A percentile compares a stretch with the other conserved stretches of the same genome.
These are phyloP conservation scores for Nerophis lumbriciformis DNA, from an alignment of 2,113 vertebrate species.

Conservation along the genomic window DNA sequence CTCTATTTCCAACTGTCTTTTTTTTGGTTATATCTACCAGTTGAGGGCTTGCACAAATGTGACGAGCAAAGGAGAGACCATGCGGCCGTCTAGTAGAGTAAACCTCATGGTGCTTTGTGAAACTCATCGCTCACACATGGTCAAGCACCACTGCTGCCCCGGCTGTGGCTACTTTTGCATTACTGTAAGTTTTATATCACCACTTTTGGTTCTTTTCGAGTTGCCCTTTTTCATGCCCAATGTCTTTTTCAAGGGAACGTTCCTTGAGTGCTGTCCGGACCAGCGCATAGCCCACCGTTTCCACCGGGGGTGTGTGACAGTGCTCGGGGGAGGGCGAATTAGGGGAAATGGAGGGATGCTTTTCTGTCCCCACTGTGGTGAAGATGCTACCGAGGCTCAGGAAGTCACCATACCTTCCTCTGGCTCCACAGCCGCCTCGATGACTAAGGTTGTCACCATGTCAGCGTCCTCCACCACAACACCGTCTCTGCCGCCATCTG, in stretches of 20 bases:
- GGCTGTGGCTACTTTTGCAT: constrained; percentile 92
- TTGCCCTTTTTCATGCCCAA: neutral
- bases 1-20: neutral
- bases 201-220: neutral
- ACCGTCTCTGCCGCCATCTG: constrained; percentile 46
- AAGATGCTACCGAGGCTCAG: constrained; percentile 86
- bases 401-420: constrained; percentile 81
- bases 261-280: constrained; percentile 88
- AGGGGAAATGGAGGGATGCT: constrained; percentile 74
- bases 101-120: constrained; percentile 89
- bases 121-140: constrained; percentile 85
- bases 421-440: constrained; percentile 63
- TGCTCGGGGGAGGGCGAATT: constrained; percentile 72
- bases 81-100: constrained; percentile 86
- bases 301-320: constrained; percentile 85
- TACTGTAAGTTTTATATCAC: constrained; percentile 63
- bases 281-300: constrained; percentile 87
- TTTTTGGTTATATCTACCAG: constrained; percentile 49
- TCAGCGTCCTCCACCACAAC: constrained; percentile 69
- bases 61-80: constrained; percentile 87
- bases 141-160: constrained; percentile 90
- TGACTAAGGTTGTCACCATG: constrained; percentile 74
- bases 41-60: constrained; percentile 77
- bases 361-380: constrained; percentile 90
- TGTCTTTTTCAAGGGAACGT: constrained; percentile 75